Conservation (phyloP, 2,113 vertebrate species). For the Tupaia tana region DNA sequence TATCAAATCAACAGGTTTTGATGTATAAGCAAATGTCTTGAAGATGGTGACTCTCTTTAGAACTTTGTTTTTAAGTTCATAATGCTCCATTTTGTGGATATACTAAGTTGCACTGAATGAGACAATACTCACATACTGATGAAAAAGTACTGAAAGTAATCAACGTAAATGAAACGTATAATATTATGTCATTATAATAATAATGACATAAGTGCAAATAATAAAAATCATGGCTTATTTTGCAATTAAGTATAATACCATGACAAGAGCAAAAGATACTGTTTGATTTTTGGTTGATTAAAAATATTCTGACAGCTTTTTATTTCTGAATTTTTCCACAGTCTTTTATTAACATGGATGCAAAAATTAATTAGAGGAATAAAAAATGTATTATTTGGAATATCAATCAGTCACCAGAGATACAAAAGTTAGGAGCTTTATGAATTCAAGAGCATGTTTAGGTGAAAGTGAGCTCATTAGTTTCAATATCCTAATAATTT, state of each 20-base stretch:
- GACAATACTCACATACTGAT: background rate
- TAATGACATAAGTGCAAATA: background rate
- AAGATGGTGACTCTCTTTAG: conserved; percentile 48
- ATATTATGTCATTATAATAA: background rate
- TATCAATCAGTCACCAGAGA: conserved; percentile 9
- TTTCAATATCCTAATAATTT: background rate
- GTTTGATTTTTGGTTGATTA: conserved; percentile 20
- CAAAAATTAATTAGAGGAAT: conserved; percentile 21
- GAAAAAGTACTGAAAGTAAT: background rate
- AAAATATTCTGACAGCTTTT: background rate
- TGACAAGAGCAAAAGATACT: background rate
- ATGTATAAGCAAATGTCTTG: conserved; percentile 36
- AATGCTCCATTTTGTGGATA: background rate
- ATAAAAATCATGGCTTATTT: conserved; percentile 28
- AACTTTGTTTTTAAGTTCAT: conserved; percentile 9
- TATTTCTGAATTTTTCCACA: background rate
- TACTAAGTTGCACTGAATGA: background rate
- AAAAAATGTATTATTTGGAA: conserved; percentile 35
- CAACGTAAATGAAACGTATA: background rate
- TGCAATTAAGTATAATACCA: background rate
- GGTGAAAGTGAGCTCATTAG: background rate
- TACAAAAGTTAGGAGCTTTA: background rate
- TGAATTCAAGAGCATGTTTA: conserved; percentile 3
- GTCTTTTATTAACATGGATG: background rate
- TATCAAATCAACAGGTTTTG: conserved; percentile 72